A percentile compares a stretch with the other conserved stretches of the same genome.
Conservation (phyloP, 2,888 invertebrate genomes). For the Formica aserva region DNA sequence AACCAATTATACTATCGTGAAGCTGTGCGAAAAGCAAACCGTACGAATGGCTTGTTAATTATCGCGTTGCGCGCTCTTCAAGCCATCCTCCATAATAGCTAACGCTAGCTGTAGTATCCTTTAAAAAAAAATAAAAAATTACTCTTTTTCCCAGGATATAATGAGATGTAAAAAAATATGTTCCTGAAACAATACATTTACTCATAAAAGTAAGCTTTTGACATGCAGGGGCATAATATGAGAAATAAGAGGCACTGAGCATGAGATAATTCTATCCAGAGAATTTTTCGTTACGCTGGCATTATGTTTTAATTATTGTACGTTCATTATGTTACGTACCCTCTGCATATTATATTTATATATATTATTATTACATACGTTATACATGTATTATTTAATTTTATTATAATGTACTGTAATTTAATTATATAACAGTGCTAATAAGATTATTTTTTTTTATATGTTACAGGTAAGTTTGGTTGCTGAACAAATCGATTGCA, state of each 20-base stretch:
- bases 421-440: not conserved
- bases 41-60: conserved; percentile 35
- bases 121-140: not conserved
- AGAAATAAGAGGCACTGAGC: not conserved
- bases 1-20: conserved; percentile 21
- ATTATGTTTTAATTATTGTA: conserved; percentile 9
- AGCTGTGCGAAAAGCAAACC: conserved; percentile 21
- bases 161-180: conserved; percentile 3
- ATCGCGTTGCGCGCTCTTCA: conserved; percentile 19
- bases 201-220: not conserved
- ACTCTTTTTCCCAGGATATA: not conserved
- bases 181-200: not conserved
- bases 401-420: not conserved
- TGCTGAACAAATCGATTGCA: conserved; percentile 45
- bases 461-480: conserved; percentile 76
- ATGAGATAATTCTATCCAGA: not conserved
- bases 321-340: not conserved
- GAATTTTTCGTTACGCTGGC: not conserved
- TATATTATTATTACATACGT: not conserved
- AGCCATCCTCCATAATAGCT: not conserved
- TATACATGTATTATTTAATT: not conserved
- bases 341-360: not conserved
- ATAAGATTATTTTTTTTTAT: conserved; percentile 52
- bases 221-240: not conserved
- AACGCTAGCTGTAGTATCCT: not conserved